A percentile compares a stretch with the other conserved stretches of the same genome.
Evolutionary conservation across 2,113 vertebrate species (phyloP).

Genomic region (Microtus pennsylvanicus): DNA sequence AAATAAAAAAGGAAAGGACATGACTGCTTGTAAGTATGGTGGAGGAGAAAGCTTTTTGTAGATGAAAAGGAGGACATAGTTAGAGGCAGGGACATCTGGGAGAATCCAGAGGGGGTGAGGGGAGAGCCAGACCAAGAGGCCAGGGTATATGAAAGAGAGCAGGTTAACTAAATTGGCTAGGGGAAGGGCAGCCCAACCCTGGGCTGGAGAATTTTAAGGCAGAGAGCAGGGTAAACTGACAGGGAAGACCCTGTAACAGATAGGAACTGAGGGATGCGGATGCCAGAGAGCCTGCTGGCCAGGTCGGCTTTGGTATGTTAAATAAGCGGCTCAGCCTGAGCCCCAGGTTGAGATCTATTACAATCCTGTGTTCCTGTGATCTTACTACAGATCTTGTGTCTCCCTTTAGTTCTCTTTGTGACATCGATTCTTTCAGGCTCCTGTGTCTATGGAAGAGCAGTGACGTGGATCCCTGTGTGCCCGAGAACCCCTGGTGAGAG

Average conservation of each 20-base stretch:
- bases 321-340: neutral
- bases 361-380: neutral
- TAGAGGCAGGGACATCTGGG: neutral
- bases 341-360: neutral
- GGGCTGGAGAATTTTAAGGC: too few species aligned
- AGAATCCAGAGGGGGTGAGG: neutral
- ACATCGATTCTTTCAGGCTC: neutral
- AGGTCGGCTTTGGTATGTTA: neutral
- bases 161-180: neutral
- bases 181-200: neutral
- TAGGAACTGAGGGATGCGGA: neutral
- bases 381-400: neutral
- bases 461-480: neutral
- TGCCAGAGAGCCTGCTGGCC: too few species aligned
- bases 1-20: neutral
- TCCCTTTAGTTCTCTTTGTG: neutral
- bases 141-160: neutral
- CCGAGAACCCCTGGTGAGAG: neutral
- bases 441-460: neutral
- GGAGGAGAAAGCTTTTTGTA: neutral
- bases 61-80: neutral
- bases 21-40: neutral
- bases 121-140: neutral
- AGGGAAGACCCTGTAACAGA: neutral
- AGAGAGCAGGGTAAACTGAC: neutral